A percentile compares a stretch with the other conserved stretches of the same genome.
These are phyloP conservation scores for Bucorvus abyssinicus DNA, from an alignment of 2,797 vertebrate genomes.

Conservation along the genomic window DNA sequence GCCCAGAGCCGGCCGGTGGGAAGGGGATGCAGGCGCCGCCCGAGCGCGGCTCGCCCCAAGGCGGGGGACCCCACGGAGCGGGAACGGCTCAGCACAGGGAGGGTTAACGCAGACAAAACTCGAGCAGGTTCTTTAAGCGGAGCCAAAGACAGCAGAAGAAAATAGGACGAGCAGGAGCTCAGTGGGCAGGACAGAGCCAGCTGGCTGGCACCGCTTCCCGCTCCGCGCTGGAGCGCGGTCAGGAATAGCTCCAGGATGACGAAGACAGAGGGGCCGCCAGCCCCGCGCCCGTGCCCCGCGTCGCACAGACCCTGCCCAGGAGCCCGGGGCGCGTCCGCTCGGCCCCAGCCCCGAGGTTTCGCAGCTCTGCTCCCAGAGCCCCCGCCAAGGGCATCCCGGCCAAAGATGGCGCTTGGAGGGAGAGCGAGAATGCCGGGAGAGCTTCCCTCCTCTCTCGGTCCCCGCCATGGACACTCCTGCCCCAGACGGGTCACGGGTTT, in stretches of 20 bases:
- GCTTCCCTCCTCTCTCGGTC: background rate
- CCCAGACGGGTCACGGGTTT: background rate
- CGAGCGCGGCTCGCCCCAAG: accelerated
- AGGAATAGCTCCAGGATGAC: slow-evolving; percentile 50
- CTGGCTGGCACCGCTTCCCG: slow-evolving; percentile 45
- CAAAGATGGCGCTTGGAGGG: slow-evolving; percentile 29
- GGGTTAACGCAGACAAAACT: slow-evolving; percentile 15
- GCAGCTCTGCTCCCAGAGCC: background rate
- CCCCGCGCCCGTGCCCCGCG: background rate
- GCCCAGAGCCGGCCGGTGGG: background rate
- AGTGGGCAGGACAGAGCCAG: slow-evolving; percentile 56
- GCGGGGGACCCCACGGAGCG: accelerated
- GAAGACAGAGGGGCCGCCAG: background rate
- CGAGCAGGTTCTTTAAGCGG: background rate
- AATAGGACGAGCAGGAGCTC: slow-evolving; percentile 28
- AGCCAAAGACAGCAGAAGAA: slow-evolving; percentile 39
- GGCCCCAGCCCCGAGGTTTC: background rate
- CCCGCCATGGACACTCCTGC: background rate
- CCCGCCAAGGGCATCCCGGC: slow-evolving; percentile 18
- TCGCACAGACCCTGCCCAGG: background rate
- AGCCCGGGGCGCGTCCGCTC: background rate
- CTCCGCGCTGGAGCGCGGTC: background rate
- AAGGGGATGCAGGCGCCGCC: background rate
- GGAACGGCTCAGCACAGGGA: background rate
- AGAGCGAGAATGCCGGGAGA: background rate